phyloP scores from a whole-genome alignment of 1,140 invertebrate species.

The Solen grandis region DNA sequence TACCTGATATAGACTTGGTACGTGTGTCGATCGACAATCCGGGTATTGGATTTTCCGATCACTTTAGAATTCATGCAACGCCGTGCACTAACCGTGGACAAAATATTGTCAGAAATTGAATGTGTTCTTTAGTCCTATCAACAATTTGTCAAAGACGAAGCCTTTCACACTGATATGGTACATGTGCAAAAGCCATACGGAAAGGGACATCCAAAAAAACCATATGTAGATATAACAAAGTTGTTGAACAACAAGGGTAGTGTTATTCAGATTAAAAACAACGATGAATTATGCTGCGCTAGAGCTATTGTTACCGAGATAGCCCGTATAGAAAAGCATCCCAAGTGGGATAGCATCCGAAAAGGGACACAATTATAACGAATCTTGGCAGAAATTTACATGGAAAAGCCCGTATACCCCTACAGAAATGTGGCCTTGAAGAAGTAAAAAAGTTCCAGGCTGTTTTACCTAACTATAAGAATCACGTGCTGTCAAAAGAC shows the following conservation, averaged over 20 bases:
- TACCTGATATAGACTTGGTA: neutral
- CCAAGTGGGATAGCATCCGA: neutral
- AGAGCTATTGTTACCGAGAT: neutral
- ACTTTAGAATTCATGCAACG: neutral
- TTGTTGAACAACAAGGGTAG: neutral
- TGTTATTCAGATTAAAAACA: neutral
- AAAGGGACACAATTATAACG: neutral
- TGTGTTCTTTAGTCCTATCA: neutral
- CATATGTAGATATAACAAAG: neutral
- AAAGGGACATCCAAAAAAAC: neutral
- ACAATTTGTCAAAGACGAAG: neutral
- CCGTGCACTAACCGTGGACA: neutral
- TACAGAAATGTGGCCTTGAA: neutral
- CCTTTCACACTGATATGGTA: neutral
- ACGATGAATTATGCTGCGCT: neutral
- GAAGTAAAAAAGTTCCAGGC: neutral
- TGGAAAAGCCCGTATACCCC: neutral
- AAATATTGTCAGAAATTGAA: conserved; percentile 21
- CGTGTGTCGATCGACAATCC: neutral
- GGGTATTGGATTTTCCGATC: neutral
- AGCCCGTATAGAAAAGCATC: neutral
- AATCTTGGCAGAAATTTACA: neutral
- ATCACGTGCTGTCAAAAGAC: neutral
- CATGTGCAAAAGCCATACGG: neutral
- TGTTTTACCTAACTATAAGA: neutral